Conservation (phyloP, 2,113 vertebrate species). For the Cromileptes altivelis region DNA sequence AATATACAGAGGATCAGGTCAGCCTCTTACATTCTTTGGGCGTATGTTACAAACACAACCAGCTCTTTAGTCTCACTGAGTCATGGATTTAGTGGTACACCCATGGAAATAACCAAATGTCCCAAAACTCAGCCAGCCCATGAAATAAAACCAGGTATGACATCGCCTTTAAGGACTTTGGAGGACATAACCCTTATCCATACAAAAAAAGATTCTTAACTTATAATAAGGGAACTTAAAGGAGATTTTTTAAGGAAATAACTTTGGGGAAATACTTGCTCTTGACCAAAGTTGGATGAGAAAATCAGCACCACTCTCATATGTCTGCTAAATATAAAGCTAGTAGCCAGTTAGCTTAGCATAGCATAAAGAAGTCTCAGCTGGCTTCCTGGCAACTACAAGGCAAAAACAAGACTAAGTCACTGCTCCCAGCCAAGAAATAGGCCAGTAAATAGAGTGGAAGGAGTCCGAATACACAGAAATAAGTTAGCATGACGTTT, state of each 20-base stretch:
- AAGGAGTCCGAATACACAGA: too few relatives aligned
- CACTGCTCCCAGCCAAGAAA: not conserved
- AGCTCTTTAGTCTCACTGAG: slow-evolving; percentile 23
- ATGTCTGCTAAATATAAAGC: not conserved
- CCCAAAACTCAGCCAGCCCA: not conserved
- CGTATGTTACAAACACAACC: slow-evolving; percentile 27
- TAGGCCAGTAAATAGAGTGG: not conserved
- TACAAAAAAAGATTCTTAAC: not conserved
- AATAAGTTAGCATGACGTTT: too few relatives aligned
- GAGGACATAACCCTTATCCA: not conserved
- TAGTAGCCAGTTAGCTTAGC: slow-evolving; percentile 6
- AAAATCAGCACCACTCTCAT: not conserved
- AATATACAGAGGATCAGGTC: slow-evolving; percentile 34
- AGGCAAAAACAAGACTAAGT: not conserved
- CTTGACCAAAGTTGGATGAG: not conserved
- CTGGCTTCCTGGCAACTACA: not conserved
- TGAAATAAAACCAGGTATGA: slow-evolving; percentile 6
- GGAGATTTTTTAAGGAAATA: too few relatives aligned
- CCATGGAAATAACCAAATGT: slow-evolving; percentile 36
- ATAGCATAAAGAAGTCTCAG: not conserved
- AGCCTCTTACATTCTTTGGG: slow-evolving; percentile 46
- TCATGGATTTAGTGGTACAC: slow-evolving; percentile 44
- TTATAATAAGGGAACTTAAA: not conserved
- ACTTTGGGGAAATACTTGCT: not conserved
- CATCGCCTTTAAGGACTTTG: not conserved